Percentiles rank a stretch among this genome's conserved stretches.
These are phyloP conservation scores for Patella ulyssiponensis DNA, from an alignment of 2,888 invertebrate species.

Conservation along the genomic window DNA sequence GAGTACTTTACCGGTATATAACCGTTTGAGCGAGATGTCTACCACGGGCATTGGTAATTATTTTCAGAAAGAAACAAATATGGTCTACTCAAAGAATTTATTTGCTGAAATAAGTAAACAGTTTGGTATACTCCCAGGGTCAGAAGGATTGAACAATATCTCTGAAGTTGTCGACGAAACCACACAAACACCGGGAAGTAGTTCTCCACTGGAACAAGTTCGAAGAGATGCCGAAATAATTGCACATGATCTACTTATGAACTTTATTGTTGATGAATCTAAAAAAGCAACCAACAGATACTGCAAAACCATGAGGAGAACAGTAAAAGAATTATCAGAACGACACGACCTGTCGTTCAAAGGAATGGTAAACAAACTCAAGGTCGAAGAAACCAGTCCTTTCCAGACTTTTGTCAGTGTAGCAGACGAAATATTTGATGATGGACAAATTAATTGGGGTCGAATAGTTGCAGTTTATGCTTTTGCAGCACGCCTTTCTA, in stretches of 20 bases:
- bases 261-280: constrained; percentile 47
- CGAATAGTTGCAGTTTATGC: constrained; percentile 69
- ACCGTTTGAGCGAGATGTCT: background rate
- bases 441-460: constrained; percentile 70
- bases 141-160: constrained; percentile 57
- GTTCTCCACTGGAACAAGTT: constrained; percentile 57
- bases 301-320: constrained; percentile 68
- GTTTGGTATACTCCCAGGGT: constrained; percentile 55
- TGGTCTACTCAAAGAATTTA: constrained; percentile 41
- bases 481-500: constrained; percentile 63
- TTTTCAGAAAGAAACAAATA: background rate
- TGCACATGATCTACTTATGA: constrained; percentile 57
- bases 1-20: background rate
- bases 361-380: constrained; percentile 65
- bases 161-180: constrained; percentile 48
- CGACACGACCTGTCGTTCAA: constrained; percentile 66
- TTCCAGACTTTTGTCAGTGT: constrained; percentile 64
- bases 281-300: constrained; percentile 58
- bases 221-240: constrained; percentile 59
- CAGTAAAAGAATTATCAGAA: constrained; percentile 64
- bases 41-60: background rate
- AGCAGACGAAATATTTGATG: constrained; percentile 68
- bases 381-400: constrained; percentile 51
- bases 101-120: constrained; percentile 62
- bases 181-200: constrained; percentile 52